Evolutionary conservation across 1,140 invertebrate species (phyloP), one percentile per base, ranked within the genome.

Genomic region (Papilio machaon): DNA sequence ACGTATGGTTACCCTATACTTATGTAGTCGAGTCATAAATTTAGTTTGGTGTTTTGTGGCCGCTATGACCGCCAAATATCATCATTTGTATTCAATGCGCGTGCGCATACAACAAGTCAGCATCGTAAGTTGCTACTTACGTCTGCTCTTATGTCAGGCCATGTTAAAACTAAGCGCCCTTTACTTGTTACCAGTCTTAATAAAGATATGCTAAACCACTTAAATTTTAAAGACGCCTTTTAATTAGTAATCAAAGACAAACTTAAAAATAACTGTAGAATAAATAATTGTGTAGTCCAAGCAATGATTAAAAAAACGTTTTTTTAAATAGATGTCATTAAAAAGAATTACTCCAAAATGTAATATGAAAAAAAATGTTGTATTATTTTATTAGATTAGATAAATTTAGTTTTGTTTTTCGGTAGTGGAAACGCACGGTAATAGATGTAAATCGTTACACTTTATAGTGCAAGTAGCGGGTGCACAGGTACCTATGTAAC

Each of bases 1-100:
- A 10, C 17, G 13, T 23, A 23, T 67, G 77, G 86, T 85, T 82
- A 83, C 84, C 76, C 80, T 85, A 86, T 81, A 85, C 84, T 73
- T 85, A 82, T 77, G 82, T 86, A 87, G 77, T 79, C 77, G 58
- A 79, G 77, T 79, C 77, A 89, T 91, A 92, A 91, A 91, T 91
- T 90, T 84, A 87, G 89, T 89, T 87, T 81, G 85, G 85, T 89
- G 85, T 83, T 85, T 86, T 88, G 85, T 88, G 82, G 81, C 85
- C 85, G 84, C 88, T 89, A 82, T 89, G 89, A 91, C 91, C 88
- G 89, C 88, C 89, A 91, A 91, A 93, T 94, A 91, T 90, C 82
- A 87, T 90, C 80, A 90, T 93, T 92, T 91, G 86, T 94, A 93
- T 92, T 91, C 90, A 83, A 84, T 54, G 81, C 75, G 83, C 81